A percentile compares a stretch with the other conserved stretches of the same genome.
phyloP scores from a whole-genome alignment of 2,113 vertebrate genomes.

The Ammospiza nelsoni region DNA sequence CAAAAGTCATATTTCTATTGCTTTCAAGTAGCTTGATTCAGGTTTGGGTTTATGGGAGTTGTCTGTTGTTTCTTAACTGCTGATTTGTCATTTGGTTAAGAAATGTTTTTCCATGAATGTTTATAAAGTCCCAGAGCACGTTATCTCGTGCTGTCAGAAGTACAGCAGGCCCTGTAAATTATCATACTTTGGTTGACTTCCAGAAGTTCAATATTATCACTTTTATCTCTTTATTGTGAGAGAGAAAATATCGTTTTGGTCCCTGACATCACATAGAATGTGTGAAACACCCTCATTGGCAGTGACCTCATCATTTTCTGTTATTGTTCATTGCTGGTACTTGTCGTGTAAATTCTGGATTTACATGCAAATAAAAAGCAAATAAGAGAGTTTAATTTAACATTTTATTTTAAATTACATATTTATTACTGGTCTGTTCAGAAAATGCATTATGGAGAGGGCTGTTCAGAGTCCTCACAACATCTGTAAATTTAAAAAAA shows the following conservation, averaged over 20 bases:
- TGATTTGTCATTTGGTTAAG: background rate
- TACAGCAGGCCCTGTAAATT: background rate
- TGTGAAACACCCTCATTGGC: background rate
- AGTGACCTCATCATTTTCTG: background rate
- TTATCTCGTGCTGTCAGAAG: background rate
- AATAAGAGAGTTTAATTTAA: background rate
- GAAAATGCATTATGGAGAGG: background rate
- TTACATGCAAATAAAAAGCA: background rate
- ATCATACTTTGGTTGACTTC: background rate
- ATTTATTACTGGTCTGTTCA: background rate
- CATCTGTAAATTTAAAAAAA: background rate
- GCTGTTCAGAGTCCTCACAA: background rate
- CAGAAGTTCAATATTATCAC: background rate
- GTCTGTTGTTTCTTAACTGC: background rate
- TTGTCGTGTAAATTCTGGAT: background rate
- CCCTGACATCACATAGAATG: background rate
- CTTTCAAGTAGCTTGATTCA: background rate
- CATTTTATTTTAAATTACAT: too few relatives aligned
- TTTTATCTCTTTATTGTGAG: background rate
- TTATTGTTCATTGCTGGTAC: background rate
- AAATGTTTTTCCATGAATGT: background rate
- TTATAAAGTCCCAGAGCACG: background rate
- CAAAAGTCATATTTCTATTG: background rate
- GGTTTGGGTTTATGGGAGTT: background rate
- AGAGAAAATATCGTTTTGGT: background rate